Evolutionary conservation across 2,797 vertebrate genomes (phyloP), one percentile per base, ranked within the genome.

Genomic region (Sebastes wilsoni): DNA sequence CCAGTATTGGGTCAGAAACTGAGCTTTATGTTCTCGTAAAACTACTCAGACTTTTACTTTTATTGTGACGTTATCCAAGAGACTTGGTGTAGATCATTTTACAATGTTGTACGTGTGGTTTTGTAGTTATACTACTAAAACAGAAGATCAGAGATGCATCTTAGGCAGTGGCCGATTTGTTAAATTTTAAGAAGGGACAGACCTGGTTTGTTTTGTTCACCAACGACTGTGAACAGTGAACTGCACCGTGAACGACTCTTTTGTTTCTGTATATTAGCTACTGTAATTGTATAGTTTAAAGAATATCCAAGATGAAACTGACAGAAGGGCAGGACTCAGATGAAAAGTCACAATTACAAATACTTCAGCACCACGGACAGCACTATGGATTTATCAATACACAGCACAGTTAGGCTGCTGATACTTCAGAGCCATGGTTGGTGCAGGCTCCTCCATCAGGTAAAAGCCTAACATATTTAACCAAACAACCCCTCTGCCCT

Each of bases 101-200:
- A 4, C 23, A 16, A 0, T 18, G 0, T 28, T 28, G 8, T 28
- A 59, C 0, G 0, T 4, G 25, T 59, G 25, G 25, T 59, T 59
- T 27, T 28, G 56, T 55, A 55, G 49, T 54, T 54, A 22, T 54
- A 54, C 20, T n/a, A 54, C 49, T 54, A 3, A 56, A 25, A 25
- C 23, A 27, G 23, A 27, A 16, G 5, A 55, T 1, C n/a, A 12
- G 5, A 55, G n/a, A 55, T 3, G 52, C 10, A 55, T 7, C 54
- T 55, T 6, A 23, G 52, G 52, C 52, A 22, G n/a, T 2, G 0
- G 52, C n/a, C 5, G 10, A 55, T 55, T 12, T 12, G 52, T 12
- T 55, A 1, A 23, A 11, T 12, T 55, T n/a, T 22, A 54, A 22
- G 9, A 54, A n/a, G 4, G n/a, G n/a, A 46, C 42, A 46, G 14